Conservation (phyloP, 2,797 vertebrate genomes). For the Microchirus variegatus region DNA sequence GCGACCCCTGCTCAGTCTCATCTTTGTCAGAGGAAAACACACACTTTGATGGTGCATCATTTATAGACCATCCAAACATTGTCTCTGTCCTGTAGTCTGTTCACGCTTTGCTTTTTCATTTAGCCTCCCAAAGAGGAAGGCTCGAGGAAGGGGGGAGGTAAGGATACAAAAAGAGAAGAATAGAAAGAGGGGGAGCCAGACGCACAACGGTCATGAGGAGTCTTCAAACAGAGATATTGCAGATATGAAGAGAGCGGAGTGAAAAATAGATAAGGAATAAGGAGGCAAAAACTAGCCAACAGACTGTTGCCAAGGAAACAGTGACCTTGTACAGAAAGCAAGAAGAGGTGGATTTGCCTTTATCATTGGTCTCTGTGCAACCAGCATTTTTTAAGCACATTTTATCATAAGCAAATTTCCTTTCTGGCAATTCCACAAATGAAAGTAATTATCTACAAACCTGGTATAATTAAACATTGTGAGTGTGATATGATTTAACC, state of each 20-base stretch:
- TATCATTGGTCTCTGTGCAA: constrained; percentile 64
- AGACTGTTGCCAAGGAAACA: constrained; percentile 79
- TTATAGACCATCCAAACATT: constrained; percentile 65
- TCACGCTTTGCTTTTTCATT: constrained; percentile 57
- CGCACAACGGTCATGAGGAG: constrained; percentile 55
- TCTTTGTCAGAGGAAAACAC: constrained; percentile 60
- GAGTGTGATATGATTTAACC: constrained; percentile 24
- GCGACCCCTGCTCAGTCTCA: constrained; percentile 64
- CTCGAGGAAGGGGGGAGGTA: constrained; percentile 39
- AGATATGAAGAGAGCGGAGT: constrained; percentile 68
- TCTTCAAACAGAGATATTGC: constrained; percentile 74
- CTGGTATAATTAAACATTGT: constrained; percentile 2
- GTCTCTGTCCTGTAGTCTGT: constrained; percentile 56
- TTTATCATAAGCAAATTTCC: constrained; percentile 27
- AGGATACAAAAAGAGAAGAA: constrained; percentile 43
- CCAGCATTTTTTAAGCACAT: constrained; percentile 53
- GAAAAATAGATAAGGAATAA: constrained; percentile 70
- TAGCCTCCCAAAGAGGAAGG: constrained; percentile 56
- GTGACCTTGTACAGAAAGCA: constrained; percentile 76
- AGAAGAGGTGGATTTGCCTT: constrained; percentile 69
- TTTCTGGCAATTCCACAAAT: constrained; percentile 39
- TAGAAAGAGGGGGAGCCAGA: neutral
- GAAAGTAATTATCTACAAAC: constrained; percentile 28
- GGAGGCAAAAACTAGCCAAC: constrained; percentile 76
- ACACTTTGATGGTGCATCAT: constrained; percentile 74